These are phyloP conservation scores for Drosophila imparisetae DNA, from an alignment of 2,888 invertebrate species.

Conservation along the genomic window DNA sequence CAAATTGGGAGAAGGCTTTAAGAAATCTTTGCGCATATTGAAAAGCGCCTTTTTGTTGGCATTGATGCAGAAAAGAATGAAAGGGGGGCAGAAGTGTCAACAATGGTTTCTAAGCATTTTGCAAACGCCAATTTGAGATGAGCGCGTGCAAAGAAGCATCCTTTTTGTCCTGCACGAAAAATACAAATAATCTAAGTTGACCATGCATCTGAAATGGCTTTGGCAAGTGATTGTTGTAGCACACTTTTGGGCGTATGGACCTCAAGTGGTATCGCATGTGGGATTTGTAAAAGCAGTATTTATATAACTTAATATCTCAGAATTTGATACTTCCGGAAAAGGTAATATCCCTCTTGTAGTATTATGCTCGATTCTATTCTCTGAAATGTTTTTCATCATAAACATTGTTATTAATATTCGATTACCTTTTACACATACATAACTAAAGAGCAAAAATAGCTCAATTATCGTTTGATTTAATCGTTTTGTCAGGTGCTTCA, in stretches of 20 bases:
- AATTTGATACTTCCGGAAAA: background rate
- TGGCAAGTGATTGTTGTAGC: background rate
- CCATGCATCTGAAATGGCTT: background rate
- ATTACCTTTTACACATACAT: background rate
- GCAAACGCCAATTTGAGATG: constrained; percentile 16
- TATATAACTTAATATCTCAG: background rate
- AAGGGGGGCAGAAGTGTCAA: background rate
- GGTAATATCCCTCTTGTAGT: background rate
- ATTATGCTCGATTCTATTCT: background rate
- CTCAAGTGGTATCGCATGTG: background rate
- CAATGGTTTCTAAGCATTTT: constrained; percentile 19
- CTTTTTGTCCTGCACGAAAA: background rate
- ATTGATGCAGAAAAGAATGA: constrained; percentile 26
- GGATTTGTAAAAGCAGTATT: background rate
- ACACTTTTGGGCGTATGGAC: constrained; percentile 9
- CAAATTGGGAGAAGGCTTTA: constrained; percentile 48
- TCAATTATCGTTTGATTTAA: constrained; percentile 8
- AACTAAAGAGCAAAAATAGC: background rate
- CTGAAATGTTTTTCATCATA: background rate
- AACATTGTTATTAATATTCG: background rate
- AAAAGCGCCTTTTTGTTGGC: constrained; percentile 25
- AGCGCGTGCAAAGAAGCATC: constrained; percentile 10
- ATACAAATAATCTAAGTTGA: background rate
- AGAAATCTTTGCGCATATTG: constrained; percentile 55
- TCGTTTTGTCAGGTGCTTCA: background rate